These are phyloP conservation scores for Octodon degus DNA, from an alignment of 2,113 vertebrate genomes.

Conservation along the genomic window DNA sequence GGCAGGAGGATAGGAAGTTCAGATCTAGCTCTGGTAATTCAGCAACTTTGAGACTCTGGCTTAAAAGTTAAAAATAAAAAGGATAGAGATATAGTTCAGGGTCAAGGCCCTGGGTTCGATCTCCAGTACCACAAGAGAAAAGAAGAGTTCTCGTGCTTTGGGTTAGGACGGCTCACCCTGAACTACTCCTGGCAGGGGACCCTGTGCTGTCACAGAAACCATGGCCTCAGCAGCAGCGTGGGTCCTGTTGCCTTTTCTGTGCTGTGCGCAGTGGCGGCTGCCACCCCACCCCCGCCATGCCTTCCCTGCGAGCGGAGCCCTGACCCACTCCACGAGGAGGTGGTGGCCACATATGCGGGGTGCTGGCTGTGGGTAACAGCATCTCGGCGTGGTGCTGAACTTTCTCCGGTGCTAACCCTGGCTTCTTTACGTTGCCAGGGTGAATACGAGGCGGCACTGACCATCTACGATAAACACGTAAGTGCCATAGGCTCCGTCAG, in stretches of 20 bases:
- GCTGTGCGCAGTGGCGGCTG: neutral
- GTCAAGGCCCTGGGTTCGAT: neutral
- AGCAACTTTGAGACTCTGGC: neutral
- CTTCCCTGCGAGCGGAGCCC: rapidly evolving
- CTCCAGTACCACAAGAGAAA: neutral
- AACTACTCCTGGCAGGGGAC: too few relatives aligned
- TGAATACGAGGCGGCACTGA: constrained; percentile 93
- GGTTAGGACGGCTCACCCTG: too few relatives aligned
- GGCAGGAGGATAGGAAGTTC: neutral
- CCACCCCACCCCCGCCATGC: rapidly evolving
- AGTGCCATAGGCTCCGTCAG: constrained; percentile 59
- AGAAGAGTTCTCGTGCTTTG: neutral
- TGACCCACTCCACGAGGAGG: rapidly evolving
- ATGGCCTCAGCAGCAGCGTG: rapidly evolving
- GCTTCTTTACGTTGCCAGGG: constrained; percentile 86
- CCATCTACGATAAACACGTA: constrained; percentile 93
- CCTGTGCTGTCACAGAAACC: rapidly evolving
- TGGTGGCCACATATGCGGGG: rapidly evolving
- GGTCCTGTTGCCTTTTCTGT: rapidly evolving
- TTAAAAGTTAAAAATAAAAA: neutral
- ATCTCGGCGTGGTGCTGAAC: rapidly evolving
- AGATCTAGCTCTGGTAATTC: neutral
- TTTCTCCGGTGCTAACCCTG: rapidly evolving
- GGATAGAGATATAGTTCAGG: neutral
- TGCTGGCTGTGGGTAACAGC: rapidly evolving